A percentile compares a stretch with the other conserved stretches of the same genome.
Evolutionary conservation across 1,140 invertebrate genomes (phyloP).

Genomic region (Aphis gossypii): DNA sequence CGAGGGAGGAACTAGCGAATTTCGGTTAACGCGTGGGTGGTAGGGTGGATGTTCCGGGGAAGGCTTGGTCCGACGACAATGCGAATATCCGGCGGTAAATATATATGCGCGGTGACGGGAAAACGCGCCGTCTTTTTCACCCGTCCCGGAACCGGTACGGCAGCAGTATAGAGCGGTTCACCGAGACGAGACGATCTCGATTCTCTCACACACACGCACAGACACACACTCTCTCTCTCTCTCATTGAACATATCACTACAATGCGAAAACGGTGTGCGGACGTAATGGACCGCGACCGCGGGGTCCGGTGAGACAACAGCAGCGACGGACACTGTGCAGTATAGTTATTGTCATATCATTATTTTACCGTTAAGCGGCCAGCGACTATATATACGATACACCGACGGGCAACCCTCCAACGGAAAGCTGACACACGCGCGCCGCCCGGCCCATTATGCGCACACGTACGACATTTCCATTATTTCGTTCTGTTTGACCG

Average conservation of each 20-base stretch:
- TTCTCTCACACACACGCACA: neutral
- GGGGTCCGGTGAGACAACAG: neutral
- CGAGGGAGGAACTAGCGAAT: neutral
- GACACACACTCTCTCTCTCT: neutral
- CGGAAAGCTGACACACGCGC: conserved; percentile 1
- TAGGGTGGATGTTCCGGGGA: neutral
- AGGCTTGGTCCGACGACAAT: neutral
- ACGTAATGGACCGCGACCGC: conserved; percentile 54
- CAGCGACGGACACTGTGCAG: neutral
- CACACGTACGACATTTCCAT: neutral
- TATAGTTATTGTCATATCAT: conserved; percentile 13
- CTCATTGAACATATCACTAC: neutral
- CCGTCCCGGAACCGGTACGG: conserved; percentile 34
- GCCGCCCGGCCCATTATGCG: neutral
- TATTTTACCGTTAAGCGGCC: neutral
- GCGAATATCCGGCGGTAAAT: conserved; percentile 27
- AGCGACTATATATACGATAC: neutral
- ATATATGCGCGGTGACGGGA: neutral
- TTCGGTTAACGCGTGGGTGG: neutral
- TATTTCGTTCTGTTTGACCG: conserved; percentile 45
- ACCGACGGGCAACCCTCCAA: neutral
- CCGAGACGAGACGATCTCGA: conserved; percentile 37
- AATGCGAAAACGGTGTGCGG: conserved; percentile 20
- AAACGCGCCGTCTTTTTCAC: neutral
- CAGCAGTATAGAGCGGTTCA: neutral